Percentiles rank a stretch among this genome's conserved stretches.
phyloP scores from a whole-genome alignment of 2,888 invertebrate species.

The Cheilosia vernalis region DNA sequence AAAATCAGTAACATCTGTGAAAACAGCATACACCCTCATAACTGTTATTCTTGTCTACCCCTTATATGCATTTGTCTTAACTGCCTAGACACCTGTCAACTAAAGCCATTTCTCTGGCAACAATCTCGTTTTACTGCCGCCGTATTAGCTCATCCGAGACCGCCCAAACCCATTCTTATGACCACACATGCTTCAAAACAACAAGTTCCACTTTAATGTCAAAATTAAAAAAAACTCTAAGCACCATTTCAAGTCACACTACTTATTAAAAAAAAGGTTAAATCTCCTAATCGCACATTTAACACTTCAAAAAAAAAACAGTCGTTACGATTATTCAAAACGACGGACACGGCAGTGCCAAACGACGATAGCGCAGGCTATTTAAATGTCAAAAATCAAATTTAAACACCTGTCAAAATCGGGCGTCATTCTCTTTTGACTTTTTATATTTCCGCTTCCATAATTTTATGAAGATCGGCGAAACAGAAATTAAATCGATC shows the following conservation, averaged over 20 bases:
- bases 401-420: constrained; percentile 37
- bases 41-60: neutral
- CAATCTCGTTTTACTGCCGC: neutral
- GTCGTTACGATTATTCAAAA: constrained; percentile 49
- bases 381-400: constrained; percentile 54
- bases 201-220: constrained; percentile 16
- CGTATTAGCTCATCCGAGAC: neutral
- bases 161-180: constrained; percentile 9
- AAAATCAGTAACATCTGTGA: no score
- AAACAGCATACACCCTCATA: no score
- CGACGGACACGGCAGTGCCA: constrained; percentile 27
- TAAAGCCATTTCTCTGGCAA: neutral
- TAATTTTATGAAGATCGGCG: constrained; percentile 25
- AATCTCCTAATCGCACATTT: constrained; percentile 37
- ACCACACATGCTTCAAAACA: neutral
- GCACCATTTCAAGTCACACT: constrained; percentile 23
- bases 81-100: neutral
- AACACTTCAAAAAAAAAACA: constrained; percentile 45
- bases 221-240: constrained; percentile 15
- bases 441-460: constrained; percentile 57
- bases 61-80: neutral
- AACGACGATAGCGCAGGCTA: constrained; percentile 6
- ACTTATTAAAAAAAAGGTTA: constrained; percentile 16
- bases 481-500: constrained; percentile 29
- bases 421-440: constrained; percentile 30